A percentile compares a stretch with the other conserved stretches of the same genome.
phyloP scores from a whole-genome alignment of 2,113 vertebrate genomes.

The Oceanodroma tethys region DNA sequence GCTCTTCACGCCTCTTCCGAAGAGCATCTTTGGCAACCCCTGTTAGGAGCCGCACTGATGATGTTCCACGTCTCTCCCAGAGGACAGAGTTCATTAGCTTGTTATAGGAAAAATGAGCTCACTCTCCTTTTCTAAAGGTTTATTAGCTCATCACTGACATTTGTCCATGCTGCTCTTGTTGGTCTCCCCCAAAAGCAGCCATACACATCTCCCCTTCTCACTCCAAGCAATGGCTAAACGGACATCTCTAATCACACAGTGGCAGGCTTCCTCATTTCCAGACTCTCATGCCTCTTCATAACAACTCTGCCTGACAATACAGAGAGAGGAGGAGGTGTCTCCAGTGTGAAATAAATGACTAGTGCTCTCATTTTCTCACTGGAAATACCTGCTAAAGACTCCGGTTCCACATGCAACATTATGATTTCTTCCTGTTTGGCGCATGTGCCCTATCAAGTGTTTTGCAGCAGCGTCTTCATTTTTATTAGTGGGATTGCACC shows the following conservation, averaged over 20 bases:
- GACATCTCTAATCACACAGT: not conserved
- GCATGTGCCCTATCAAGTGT: not conserved
- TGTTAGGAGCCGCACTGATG: not conserved
- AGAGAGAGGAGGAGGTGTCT: not conserved
- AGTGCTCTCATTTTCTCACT: not conserved
- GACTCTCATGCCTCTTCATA: not conserved
- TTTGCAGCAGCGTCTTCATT: not conserved
- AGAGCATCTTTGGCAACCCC: not conserved
- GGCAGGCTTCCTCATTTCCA: not conserved
- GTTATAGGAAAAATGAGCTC: not conserved
- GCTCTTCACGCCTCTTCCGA: not conserved
- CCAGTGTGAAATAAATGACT: not conserved
- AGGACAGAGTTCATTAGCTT: not conserved
- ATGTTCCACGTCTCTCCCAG: not conserved
- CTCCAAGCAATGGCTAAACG: not conserved
- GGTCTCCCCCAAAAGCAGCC: not conserved
- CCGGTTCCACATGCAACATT: not conserved
- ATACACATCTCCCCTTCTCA: not conserved
- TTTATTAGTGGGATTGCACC: not conserved
- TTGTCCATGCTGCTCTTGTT: not conserved
- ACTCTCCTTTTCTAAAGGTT: not conserved
- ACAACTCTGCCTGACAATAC: not conserved
- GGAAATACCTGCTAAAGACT: not conserved
- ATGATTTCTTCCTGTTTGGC: not conserved
- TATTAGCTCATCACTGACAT: not conserved